phyloP scores from a whole-genome alignment of 2,888 invertebrate genomes.

The Habrosyne pyritoides region DNA sequence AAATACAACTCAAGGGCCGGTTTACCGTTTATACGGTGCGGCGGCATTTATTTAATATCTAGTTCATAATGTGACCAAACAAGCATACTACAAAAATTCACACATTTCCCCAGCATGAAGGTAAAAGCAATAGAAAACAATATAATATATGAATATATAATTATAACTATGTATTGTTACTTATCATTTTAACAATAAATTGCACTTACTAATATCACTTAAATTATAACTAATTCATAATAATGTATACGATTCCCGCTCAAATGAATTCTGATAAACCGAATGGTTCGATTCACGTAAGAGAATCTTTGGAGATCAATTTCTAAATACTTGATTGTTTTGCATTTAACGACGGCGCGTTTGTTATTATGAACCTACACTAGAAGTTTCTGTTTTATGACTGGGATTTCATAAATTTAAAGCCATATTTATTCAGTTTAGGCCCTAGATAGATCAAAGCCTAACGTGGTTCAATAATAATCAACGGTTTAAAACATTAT shows the following conservation, averaged over 20 bases:
- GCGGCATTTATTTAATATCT: background rate
- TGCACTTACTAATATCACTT: constrained; percentile 53
- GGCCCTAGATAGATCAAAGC: too few species aligned
- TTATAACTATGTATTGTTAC: background rate
- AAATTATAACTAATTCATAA: background rate
- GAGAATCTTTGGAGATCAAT: constrained; percentile 3
- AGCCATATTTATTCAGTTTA: too few species aligned
- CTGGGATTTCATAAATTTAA: too few species aligned
- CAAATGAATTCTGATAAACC: background rate
- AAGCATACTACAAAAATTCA: background rate
- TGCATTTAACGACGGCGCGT: background rate
- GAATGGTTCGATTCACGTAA: background rate
- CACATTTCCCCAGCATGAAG: background rate
- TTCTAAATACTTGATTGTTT: constrained; percentile 4
- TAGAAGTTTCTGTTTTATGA: too few species aligned
- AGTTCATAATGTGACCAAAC: background rate
- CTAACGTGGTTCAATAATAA: too few species aligned
- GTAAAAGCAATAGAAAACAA: background rate
- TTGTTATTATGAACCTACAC: background rate
- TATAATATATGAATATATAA: background rate
- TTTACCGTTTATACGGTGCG: too few species aligned
- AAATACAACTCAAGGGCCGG: too few species aligned
- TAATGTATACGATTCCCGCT: background rate
- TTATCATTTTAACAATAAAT: constrained; percentile 25
- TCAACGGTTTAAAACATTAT: too few species aligned